These are phyloP conservation scores for Falco biarmicus DNA, from an alignment of 2,797 vertebrate species.

Conservation along the genomic window DNA sequence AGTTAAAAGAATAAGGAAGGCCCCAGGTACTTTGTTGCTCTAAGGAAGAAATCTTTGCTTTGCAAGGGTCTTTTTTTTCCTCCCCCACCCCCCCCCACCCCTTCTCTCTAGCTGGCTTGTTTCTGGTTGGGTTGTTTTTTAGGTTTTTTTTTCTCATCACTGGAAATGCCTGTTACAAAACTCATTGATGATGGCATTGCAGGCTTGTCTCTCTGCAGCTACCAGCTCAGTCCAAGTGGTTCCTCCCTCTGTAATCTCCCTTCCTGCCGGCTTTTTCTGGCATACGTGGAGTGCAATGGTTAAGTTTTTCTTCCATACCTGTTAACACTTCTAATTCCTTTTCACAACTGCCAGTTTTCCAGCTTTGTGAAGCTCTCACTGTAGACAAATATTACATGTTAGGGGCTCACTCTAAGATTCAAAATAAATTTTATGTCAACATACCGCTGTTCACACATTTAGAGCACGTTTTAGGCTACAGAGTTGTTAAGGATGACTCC, in stretches of 20 bases:
- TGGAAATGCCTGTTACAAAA: neutral
- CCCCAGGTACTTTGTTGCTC: neutral
- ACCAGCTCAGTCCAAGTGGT: neutral
- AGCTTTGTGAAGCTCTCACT: constrained; percentile 34
- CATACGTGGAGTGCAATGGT: neutral
- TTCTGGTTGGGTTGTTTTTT: neutral
- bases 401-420: neutral
- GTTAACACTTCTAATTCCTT: constrained; percentile 37
- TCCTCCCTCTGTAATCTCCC: neutral
- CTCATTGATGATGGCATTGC: neutral
- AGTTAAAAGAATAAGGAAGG: neutral
- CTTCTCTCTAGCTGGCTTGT: neutral
- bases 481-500: neutral
- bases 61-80: neutral
- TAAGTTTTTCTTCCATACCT: neutral
- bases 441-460: neutral
- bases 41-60: neutral
- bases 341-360: constrained; percentile 35
- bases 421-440: neutral
- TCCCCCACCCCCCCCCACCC: no score
- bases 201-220: neutral
- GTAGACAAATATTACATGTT: neutral
- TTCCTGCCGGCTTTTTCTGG: neutral
- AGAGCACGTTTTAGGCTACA: neutral
- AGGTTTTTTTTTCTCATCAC: neutral